A percentile compares a stretch with the other conserved stretches of the same genome.
Conservation (phyloP, 2,888 invertebrate genomes). For the Eledona agricola region DNA sequence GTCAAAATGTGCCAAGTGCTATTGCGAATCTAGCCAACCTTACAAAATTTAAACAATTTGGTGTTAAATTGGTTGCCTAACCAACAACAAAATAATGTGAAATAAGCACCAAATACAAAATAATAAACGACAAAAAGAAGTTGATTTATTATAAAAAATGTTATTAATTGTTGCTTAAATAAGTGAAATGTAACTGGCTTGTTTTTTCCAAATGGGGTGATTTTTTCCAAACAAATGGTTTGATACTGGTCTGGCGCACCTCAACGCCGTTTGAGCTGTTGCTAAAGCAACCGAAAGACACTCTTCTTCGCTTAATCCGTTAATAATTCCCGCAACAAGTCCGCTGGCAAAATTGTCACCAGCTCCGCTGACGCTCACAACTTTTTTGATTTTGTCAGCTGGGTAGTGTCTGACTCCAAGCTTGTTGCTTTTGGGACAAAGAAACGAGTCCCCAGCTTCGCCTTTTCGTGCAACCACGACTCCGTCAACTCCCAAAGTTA, state of each 20-base stretch:
- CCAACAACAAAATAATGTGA: too few species aligned
- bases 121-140: slow-evolving; percentile 5
- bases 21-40: too few species aligned
- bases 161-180: slow-evolving; percentile 6
- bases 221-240: slow-evolving; percentile 52
- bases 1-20: too few species aligned
- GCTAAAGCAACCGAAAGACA: slow-evolving; percentile 71
- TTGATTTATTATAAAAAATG: slow-evolving; percentile 1
- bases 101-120: too few species aligned
- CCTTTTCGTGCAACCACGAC: slow-evolving; percentile 64
- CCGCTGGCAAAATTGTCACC: slow-evolving; percentile 82
- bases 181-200: slow-evolving; percentile 6
- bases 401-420: slow-evolving; percentile 61
- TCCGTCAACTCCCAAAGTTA: slow-evolving; percentile 72
- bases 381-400: slow-evolving; percentile 57
- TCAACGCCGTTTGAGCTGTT: slow-evolving; percentile 70
- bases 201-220: slow-evolving; percentile 12
- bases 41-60: too few species aligned
- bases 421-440: slow-evolving; percentile 1
- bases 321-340: slow-evolving; percentile 71
- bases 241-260: slow-evolving; percentile 70
- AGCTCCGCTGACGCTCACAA: slow-evolving; percentile 83
- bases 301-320: slow-evolving; percentile 65
- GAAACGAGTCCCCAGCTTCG: slow-evolving; percentile 49
- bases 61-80: too few species aligned